Evolutionary conservation across 2,797 vertebrate species (phyloP), one percentile per base, ranked within the genome.

Genomic region (Spea hammondii): DNA sequence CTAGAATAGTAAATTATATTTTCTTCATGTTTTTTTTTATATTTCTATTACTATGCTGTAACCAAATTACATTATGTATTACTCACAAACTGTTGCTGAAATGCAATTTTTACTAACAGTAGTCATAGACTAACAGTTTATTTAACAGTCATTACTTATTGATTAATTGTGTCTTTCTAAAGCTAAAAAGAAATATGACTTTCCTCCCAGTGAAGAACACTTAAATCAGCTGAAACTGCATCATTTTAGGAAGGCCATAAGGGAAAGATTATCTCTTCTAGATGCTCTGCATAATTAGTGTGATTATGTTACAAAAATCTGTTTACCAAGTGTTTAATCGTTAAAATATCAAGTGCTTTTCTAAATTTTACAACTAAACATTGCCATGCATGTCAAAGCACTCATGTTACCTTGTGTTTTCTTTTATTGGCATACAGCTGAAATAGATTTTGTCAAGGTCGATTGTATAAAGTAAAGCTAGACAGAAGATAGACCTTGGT

Each of bases 251-350:
- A 69, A 68, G 74, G 74, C 74, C 79, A 81, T 81, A 76, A 81
- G 79, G 79, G 79, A 81, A 77, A 77, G 79, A 81, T 81, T 77
- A 81, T 81, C 79, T 81, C 70, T 69, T 73, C 74, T 77, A 69
- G 64, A 81, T 81, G 65, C 79, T 77, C 64, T 64, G 79, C 74
- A 81, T 81, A 81, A 81, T 81, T 81, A 81, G 74, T 77, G 79
- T 81, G 79, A 81, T 81, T 81, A 81, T 81, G 74, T 64, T 81
- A 77, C 79, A 77, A 77, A 81, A 81, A 73, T 77, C 79, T 81
- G 79, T 81, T 81, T 81, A 81, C 79, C 65, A 69, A 81, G 70
- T 77, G 79, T 81, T 77, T 81, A 73, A 81, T 81, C 74, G 65
- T 68, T 81, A 81, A 81, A 72, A 81, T 77, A 81, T 81, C 79